Percentiles rank a stretch among this genome's conserved stretches.
Evolutionary conservation across 1,140 invertebrate genomes (phyloP).

Genomic region (Drosophila pachea): DNA sequence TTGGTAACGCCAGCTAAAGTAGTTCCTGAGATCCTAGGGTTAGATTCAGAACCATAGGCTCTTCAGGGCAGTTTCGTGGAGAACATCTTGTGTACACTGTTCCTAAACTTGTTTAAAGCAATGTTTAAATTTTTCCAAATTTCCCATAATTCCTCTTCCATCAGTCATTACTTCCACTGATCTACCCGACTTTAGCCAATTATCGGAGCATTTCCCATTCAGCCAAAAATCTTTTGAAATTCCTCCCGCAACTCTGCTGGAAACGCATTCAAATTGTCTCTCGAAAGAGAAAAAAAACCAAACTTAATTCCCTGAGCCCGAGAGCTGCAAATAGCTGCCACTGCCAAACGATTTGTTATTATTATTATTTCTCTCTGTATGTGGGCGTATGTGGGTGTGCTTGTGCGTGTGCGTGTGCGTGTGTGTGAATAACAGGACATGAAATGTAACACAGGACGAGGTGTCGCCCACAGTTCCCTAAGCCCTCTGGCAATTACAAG

Average conservation of each 20-base stretch:
- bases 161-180: too few relatives aligned
- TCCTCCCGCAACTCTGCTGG: background rate
- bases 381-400: constrained; percentile 13
- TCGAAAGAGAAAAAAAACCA: background rate
- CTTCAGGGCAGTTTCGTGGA: too few relatives aligned
- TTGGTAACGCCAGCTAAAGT: too few relatives aligned
- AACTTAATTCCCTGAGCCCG: constrained; percentile 11
- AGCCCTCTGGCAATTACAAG: constrained; percentile 52
- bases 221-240: background rate
- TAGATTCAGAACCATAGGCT: too few relatives aligned
- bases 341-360: constrained; percentile 36
- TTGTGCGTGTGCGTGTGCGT: constrained; percentile 13
- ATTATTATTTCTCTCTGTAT: constrained; percentile 1
- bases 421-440: constrained; percentile 32
- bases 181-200: too few relatives aligned
- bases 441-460: constrained; percentile 30
- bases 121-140: too few relatives aligned
- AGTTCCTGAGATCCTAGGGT: too few relatives aligned
- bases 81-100: too few relatives aligned
- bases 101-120: too few relatives aligned
- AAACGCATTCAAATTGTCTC: constrained; percentile 21
- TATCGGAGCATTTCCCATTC: too few relatives aligned
- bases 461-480: constrained; percentile 30
- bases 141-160: too few relatives aligned
- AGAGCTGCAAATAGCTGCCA: constrained; percentile 12